Evolutionary conservation across 2,888 invertebrate species (phyloP), one percentile per base, ranked within the genome.

Genomic region (Atethmia centrago): DNA sequence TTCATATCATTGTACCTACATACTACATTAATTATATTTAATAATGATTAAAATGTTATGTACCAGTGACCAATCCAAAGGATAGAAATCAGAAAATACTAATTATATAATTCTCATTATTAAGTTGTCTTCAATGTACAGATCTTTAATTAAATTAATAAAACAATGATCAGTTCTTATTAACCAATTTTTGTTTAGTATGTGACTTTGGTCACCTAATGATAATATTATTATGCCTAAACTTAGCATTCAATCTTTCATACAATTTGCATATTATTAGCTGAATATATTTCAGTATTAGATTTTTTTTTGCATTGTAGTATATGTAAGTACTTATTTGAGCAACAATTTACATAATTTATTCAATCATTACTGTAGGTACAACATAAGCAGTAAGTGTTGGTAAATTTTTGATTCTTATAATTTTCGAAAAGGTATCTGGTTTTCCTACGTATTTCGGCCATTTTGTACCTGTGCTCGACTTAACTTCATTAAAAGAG

Each of bases 271-370:
- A 45, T 45, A 47, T 36, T 58, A 58, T 45, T 70, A 74, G 19
- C 42, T 45, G 36, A 51, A 70, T 45, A 58, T 36, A 49, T 55
- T 65, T 76, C 7, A 68, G 31, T 73, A 28, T 62, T 28, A 16
- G 28, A 49, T 31, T 45, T 0, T 25, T 14, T 70, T 42, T 69
- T 49, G 36, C 28, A 21, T 21, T 36, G 0, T 25, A 10, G 10
- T 61, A 12, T 10, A 28, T 4, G 10, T 69, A 36, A 36, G 36
- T 31, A 2, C 4, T 31, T 36, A 28, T 42, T 42, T 56, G 31
- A 56, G 28, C 4, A 56, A n/a, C 5, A 53, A 77, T 66, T 74
- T 49, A 42, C 47, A 49, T 73, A 76, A 53, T 65, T 64, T 76
- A 51, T 76, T 45, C n/a, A 75, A 51, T 64, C 14, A 7, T 67